Conservation (phyloP, 2,113 vertebrate genomes). For the Pollimyrus isidori region DNA sequence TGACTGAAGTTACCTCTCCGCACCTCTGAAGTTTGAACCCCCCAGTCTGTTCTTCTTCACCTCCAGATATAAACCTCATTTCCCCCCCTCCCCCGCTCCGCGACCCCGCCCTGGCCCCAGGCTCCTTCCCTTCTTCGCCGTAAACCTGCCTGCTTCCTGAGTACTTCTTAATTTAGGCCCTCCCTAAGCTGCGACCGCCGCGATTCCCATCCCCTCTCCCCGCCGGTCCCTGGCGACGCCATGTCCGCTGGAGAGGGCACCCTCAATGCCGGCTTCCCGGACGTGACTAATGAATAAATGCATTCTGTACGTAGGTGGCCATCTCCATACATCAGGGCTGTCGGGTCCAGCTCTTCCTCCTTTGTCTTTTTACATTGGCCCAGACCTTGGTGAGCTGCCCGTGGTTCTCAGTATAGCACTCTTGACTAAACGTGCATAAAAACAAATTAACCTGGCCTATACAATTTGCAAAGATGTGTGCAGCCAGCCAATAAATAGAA, state of each 20-base stretch:
- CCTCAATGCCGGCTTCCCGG: not conserved
- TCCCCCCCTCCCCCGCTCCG: not conserved
- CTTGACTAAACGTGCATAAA: slow-evolving; percentile 24
- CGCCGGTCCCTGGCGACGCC: not conserved
- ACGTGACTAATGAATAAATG: slow-evolving; percentile 4
- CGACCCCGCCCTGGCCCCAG: not conserved
- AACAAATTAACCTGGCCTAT: slow-evolving; percentile 20
- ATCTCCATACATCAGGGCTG: slow-evolving; percentile 16
- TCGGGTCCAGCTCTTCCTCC: not conserved
- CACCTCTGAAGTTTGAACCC: not conserved
- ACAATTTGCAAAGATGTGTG: slow-evolving; percentile 27
- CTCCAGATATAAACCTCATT: not conserved
- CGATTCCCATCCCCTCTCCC: not conserved
- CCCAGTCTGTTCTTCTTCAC: not conserved
- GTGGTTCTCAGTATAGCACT: slow-evolving; percentile 13
- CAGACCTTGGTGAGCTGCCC: slow-evolving; percentile 16
- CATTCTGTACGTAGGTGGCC: not conserved
- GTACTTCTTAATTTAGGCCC: not conserved
- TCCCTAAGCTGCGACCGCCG: not conserved
- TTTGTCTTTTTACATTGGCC: slow-evolving; percentile 5
- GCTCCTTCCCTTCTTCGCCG: not conserved
- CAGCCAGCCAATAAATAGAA: slow-evolving; percentile 23
- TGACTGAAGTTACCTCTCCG: not conserved
- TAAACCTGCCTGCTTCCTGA: not conserved
- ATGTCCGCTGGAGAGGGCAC: not conserved